These are phyloP conservation scores for Parnassius glacialis DNA, from an alignment of 2,888 invertebrate species.

Conservation along the genomic window DNA sequence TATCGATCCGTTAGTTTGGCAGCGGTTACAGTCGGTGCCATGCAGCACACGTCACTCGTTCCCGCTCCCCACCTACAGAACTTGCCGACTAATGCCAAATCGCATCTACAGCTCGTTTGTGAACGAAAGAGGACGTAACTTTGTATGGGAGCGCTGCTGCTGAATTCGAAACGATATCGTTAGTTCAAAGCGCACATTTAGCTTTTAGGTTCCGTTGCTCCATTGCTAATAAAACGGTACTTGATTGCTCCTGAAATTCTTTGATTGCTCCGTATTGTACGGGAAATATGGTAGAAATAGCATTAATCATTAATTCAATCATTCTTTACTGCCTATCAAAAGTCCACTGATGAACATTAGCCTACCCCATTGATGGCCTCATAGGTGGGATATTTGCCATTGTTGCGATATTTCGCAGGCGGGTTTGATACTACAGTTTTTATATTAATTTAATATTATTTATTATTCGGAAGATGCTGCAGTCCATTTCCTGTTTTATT, in stretches of 20 bases:
- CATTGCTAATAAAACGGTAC: neutral
- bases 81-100: conserved; percentile 28
- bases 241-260: neutral
- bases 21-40: conserved; percentile 64
- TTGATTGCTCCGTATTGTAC: neutral
- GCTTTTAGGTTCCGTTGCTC: conserved; percentile 15
- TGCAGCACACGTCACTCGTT: conserved; percentile 43
- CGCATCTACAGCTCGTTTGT: conserved; percentile 34
- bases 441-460: too few species aligned
- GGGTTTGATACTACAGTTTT: too few species aligned
- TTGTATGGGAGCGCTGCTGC: conserved; percentile 15
- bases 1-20: conserved; percentile 72
- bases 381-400: too few species aligned
- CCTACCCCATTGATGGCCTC: too few species aligned
- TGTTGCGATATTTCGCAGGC: too few species aligned
- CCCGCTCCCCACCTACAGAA: conserved; percentile 9
- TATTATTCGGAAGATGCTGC: too few species aligned
- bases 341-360: too few species aligned
- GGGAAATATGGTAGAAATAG: too few species aligned
- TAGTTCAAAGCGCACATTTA: conserved; percentile 25
- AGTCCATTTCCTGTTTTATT: too few species aligned
- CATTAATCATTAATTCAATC: too few species aligned
- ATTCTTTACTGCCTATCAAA: too few species aligned
- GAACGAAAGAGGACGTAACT: conserved; percentile 25
- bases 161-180: conserved; percentile 28